These are phyloP conservation scores for Lagorchestes hirsutus DNA, from an alignment of 2,797 vertebrate species.

Conservation along the genomic window DNA sequence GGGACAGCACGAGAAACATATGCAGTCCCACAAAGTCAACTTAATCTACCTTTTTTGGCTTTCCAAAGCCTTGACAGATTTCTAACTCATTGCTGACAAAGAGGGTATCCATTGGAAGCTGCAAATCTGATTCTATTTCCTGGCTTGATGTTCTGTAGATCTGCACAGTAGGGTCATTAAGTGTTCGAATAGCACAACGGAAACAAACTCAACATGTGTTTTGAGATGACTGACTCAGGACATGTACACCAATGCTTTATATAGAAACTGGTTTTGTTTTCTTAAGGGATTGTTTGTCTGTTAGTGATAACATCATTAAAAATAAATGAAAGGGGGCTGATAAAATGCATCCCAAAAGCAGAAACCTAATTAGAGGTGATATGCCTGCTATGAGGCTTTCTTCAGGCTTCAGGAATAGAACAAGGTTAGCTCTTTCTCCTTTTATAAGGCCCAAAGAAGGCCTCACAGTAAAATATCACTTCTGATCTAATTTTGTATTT, in stretches of 20 bases:
- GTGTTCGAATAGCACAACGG: constrained; percentile 74
- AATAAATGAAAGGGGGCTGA: constrained; percentile 81
- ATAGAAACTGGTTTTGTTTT: constrained; percentile 80
- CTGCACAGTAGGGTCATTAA: constrained; percentile 78
- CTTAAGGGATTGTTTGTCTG: constrained; percentile 80
- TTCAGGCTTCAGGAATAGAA: constrained; percentile 84
- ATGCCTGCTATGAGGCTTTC: constrained; percentile 82
- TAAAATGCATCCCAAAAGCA: constrained; percentile 81
- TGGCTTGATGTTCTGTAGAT: constrained; percentile 52
- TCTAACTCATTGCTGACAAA: constrained; percentile 69
- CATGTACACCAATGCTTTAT: constrained; percentile 77
- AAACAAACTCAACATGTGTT: constrained; percentile 81
- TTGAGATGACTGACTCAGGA: constrained; percentile 80
- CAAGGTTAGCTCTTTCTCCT: constrained; percentile 84
- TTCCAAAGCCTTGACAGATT: constrained; percentile 42
- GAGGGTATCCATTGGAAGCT: constrained; percentile 72
- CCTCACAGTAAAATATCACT: constrained; percentile 84
- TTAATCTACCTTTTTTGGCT: constrained; percentile 63
- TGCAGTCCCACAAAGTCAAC: constrained; percentile 30
- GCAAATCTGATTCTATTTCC: constrained; percentile 60
- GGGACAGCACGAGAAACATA: constrained; percentile 24
- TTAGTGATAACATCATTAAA: constrained; percentile 81
- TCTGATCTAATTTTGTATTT: constrained; percentile 87
- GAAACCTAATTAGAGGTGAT: constrained; percentile 86
- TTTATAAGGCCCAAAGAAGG: constrained; percentile 83